Base-by-base conservation (phyloP, 92 coral and sea anemone species). In the Phenganax marumi region DNA sequence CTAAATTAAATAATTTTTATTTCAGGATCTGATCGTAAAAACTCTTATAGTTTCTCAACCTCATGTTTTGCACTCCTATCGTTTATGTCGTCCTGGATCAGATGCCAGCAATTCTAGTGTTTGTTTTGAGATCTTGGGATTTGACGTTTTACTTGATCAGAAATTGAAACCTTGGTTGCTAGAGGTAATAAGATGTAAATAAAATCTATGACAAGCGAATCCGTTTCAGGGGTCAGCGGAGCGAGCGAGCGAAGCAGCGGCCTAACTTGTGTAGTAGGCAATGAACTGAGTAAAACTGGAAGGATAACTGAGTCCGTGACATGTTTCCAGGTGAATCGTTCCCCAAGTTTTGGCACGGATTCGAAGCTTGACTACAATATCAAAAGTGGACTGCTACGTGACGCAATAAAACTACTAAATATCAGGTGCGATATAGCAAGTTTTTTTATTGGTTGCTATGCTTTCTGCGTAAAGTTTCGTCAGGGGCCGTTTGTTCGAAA, bases 261-360 rank as follows among this genome's bases (percentile, higher is more conserved):
- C n/a, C n/a, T n/a, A n/a, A n/a, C n/a, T n/a, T n/a, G n/a, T n/a
- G n/a, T n/a, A n/a, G n/a, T n/a, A n/a, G 17, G 60, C 60, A 54
- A 54, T 17, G 60, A 54, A 54, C 6, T 61, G 68, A 8, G 68
- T 7, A 61, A 17, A 61, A 7, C 6, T 61, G 7, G 22, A 7
- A 7, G 17, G 17, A 8, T 61, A 8, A 12, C 48, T 43, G 11
- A 6, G 43, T 52, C 0, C 18, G 43, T 33, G 2, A 33, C 43
- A 33, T 33, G 43, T n/a, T 69, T 75, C 4, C 80, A 95, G 98
- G 90, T 95, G 8, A 95, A 95, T 78, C 97, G 98, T 79, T 90
- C 98, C 21, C 98, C 98, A 10, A 95, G 98, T 83, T 95, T 95
- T 85, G 98, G 98, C 47, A 95, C 97, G 19, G 98, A 95, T 80